Evolutionary conservation across 2,888 invertebrate species (phyloP).

Genomic region (Drosophila neonasuta): DNA sequence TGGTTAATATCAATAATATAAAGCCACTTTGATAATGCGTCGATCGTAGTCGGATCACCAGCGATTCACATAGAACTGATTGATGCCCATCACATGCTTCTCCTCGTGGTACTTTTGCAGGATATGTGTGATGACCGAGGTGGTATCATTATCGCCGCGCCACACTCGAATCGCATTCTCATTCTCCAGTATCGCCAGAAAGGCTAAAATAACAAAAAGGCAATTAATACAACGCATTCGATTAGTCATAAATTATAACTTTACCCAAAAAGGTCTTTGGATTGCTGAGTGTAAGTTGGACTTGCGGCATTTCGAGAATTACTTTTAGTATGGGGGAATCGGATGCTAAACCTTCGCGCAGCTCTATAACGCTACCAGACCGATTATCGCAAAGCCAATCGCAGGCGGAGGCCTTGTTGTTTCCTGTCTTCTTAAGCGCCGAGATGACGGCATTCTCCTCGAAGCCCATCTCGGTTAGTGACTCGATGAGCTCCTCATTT

Average conservation of each 20-base stretch:
- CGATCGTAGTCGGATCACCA: conserved; percentile 60
- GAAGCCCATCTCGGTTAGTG: conserved; percentile 85
- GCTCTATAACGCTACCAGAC: conserved; percentile 83
- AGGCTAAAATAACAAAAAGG: conserved; percentile 82
- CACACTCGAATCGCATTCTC: conserved; percentile 85
- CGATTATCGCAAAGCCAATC: conserved; percentile 87
- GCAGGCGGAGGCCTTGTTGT: conserved; percentile 86
- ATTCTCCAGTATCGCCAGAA: conserved; percentile 86
- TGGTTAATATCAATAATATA: conserved; percentile 57
- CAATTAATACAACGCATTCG: neutral
- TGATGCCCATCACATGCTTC: conserved; percentile 84
- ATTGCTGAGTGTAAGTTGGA: conserved; percentile 86
- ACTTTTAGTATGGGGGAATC: conserved; percentile 86
- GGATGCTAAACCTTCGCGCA: conserved; percentile 85
- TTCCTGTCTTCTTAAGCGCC: conserved; percentile 85
- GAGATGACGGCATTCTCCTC: conserved; percentile 84
- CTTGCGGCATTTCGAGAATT: conserved; percentile 85
- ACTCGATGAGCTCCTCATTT: conserved; percentile 73
- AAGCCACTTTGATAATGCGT: conserved; percentile 60
- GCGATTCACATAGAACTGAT: conserved; percentile 82
- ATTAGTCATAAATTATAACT: conserved; percentile 31
- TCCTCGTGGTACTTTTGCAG: conserved; percentile 86
- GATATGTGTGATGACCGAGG: conserved; percentile 86
- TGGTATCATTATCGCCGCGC: conserved; percentile 87
- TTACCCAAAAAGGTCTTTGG: conserved; percentile 86